These are phyloP conservation scores for Apamea anceps DNA, from an alignment of 2,888 invertebrate genomes.

Conservation along the genomic window DNA sequence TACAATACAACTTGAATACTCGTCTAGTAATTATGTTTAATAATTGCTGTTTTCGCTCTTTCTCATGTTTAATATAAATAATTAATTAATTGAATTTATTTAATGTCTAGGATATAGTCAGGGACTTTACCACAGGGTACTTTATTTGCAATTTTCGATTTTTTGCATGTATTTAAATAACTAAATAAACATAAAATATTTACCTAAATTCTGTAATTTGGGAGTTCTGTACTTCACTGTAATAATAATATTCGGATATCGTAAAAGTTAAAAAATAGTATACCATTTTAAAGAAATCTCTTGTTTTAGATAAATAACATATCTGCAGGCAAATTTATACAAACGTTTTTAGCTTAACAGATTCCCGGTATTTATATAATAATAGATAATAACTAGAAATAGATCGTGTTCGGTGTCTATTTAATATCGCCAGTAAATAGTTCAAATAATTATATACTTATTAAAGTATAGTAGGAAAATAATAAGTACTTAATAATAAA, in stretches of 20 bases:
- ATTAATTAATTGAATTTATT: conserved; percentile 22
- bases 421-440: conserved; percentile 26
- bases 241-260: conserved; percentile 1
- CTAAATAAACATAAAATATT: background rate
- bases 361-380: conserved; percentile 30
- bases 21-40: conserved; percentile 45
- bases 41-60: conserved; percentile 26
- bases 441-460: conserved; percentile 1
- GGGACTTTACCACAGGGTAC: conserved; percentile 66
- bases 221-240: conserved; percentile 12
- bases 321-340: conserved; percentile 6
- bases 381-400: conserved; percentile 25
- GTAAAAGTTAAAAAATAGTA: background rate
- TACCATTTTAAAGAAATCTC: background rate
- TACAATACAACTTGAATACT: conserved; percentile 51
- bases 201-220: background rate
- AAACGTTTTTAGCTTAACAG: background rate
- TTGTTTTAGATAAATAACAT: conserved; percentile 7
- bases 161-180: conserved; percentile 35
- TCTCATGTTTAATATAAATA: conserved; percentile 31
- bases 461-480: conserved; percentile 19
- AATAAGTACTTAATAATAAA: conserved; percentile 32
- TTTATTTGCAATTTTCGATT: conserved; percentile 60
- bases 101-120: conserved; percentile 30
- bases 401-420: conserved; percentile 64